A percentile compares a stretch with the other conserved stretches of the same genome.
These are phyloP conservation scores for Aphaenogaster ashmeadi DNA, from an alignment of 1,140 invertebrate genomes.

Conservation along the genomic window DNA sequence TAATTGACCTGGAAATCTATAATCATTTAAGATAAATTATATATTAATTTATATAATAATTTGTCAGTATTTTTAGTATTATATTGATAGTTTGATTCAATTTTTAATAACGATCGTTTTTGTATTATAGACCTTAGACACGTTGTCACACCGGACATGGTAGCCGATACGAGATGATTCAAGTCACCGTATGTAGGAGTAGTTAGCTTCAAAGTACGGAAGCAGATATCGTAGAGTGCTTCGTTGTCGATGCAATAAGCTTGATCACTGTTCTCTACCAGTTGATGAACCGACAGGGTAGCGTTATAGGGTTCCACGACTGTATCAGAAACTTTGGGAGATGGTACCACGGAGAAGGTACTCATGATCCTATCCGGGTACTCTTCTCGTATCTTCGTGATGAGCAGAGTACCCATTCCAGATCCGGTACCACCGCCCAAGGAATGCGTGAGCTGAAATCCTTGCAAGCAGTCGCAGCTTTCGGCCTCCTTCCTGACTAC, in stretches of 20 bases:
- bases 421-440: constrained; percentile 94
- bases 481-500: constrained; percentile 96
- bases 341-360: constrained; percentile 94
- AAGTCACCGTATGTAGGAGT: constrained; percentile 94
- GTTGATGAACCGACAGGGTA: constrained; percentile 92
- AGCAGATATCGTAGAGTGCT: constrained; percentile 94
- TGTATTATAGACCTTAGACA: constrained; percentile 85
- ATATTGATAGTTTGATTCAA: background rate
- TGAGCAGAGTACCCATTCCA: constrained; percentile 92
- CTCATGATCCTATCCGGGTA: constrained; percentile 96
- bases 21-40: background rate
- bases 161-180: constrained; percentile 93
- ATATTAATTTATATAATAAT: background rate
- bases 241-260: constrained; percentile 95
- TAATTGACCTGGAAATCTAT: constrained; percentile 92
- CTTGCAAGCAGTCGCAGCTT: constrained; percentile 95
- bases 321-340: constrained; percentile 92
- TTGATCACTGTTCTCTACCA: constrained; percentile 94
- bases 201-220: constrained; percentile 91
- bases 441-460: constrained; percentile 94
- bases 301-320: constrained; percentile 94
- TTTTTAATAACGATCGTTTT: background rate
- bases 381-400: constrained; percentile 93
- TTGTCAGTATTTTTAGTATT: background rate
- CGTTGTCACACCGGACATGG: constrained; percentile 93